Evolutionary conservation across 2,113 vertebrate species (phyloP).

Genomic region (Entosphenus tridentatus): DNA sequence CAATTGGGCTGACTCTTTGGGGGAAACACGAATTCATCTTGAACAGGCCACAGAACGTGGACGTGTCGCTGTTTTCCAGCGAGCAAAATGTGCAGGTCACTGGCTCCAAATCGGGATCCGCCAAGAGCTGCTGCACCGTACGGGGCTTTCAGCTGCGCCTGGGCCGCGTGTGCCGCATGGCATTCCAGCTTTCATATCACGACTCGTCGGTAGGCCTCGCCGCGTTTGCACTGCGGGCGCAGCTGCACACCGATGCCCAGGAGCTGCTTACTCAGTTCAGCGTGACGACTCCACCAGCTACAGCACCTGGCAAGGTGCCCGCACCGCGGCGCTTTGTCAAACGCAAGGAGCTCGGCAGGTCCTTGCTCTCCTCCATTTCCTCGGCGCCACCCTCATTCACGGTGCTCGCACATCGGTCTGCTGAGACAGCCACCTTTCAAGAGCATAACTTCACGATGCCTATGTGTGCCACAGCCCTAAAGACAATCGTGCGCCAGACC

Average conservation of each 20-base stretch:
- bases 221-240: constrained; percentile 64
- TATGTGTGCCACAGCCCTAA: constrained; percentile 69
- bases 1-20: constrained; percentile 69
- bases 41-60: constrained; percentile 53
- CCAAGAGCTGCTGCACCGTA: constrained; percentile 41
- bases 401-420: constrained; percentile 12
- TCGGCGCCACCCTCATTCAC: constrained; percentile 45
- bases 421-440: constrained; percentile 34
- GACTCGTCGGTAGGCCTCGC: constrained; percentile 31
- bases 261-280: constrained; percentile 68
- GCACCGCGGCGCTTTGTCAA: constrained; percentile 70
- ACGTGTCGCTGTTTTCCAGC: constrained; percentile 68
- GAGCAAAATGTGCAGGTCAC: constrained; percentile 65
- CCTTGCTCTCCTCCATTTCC: constrained; percentile 40
- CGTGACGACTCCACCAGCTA: constrained; percentile 55
- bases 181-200: constrained; percentile 46
- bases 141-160: constrained; percentile 76
- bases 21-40: constrained; percentile 73
- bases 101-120: constrained; percentile 10
- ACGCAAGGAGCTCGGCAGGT: constrained; percentile 78
- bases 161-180: constrained; percentile 59
- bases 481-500: constrained; percentile 66
- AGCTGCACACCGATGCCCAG: constrained; percentile 55
- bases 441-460: constrained; percentile 45
- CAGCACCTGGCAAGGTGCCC: constrained; percentile 35